Evolutionary conservation across 2,113 vertebrate species (phyloP).

Genomic region (Anolis sagrei): DNA sequence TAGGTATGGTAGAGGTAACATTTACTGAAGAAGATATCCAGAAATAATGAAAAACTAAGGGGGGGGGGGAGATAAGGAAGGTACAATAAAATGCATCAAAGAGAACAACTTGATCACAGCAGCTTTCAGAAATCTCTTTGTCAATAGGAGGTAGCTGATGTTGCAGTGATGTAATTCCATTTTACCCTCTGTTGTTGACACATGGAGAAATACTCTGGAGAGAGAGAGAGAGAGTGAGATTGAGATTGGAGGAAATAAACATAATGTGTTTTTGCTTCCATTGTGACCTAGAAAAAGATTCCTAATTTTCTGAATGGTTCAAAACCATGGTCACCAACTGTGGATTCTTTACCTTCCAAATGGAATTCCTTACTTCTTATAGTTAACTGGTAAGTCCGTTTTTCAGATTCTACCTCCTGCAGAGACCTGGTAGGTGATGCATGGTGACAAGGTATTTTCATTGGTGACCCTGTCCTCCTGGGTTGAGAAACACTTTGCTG

Average conservation of each 20-base stretch:
- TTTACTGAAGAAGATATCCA: not conserved
- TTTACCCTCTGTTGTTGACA: not conserved
- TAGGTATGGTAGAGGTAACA: not conserved
- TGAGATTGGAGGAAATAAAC: too few species aligned
- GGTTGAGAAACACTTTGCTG: not conserved
- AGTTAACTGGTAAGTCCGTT: not conserved
- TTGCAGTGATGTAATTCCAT: not conserved
- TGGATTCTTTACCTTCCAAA: not conserved
- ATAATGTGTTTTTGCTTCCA: too few species aligned
- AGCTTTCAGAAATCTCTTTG: not conserved
- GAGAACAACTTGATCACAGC: not conserved
- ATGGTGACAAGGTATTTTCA: not conserved
- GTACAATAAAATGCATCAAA: not conserved
- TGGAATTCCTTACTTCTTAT: not conserved
- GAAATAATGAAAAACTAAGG: not conserved
- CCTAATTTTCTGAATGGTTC: not conserved
- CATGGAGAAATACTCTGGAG: not conserved
- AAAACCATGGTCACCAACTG: not conserved
- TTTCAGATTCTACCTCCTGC: not conserved
- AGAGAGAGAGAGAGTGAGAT: not conserved
- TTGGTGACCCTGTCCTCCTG: too few species aligned
- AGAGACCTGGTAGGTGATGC: not conserved
- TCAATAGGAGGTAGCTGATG: not conserved
- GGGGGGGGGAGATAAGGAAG: not conserved
- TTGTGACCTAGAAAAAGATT: not conserved